Evolutionary conservation across 2,113 vertebrate genomes (phyloP).

Genomic region (Lampris megalopsis): DNA sequence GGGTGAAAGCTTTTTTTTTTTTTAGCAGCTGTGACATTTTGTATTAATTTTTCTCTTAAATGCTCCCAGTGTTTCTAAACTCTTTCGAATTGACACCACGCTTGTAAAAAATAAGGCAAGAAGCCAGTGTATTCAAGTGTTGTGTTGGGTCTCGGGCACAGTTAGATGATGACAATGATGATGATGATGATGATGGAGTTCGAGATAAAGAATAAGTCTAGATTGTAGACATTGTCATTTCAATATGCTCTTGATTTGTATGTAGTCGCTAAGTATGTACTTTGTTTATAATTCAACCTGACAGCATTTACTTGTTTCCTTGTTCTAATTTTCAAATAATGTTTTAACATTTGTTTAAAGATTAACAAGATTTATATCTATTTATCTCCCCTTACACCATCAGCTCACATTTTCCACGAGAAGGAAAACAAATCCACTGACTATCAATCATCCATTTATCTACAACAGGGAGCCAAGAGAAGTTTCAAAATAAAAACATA

Average conservation of each 20-base stretch:
- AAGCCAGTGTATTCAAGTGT: background rate
- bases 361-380: background rate
- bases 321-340: background rate
- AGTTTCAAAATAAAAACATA: background rate
- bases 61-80: background rate
- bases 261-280: too few species aligned
- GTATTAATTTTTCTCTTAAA: background rate
- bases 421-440: background rate
- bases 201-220: too few species aligned
- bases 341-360: slow-evolving; percentile 1
- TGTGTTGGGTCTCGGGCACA: background rate
- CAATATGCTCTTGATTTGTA: too few species aligned
- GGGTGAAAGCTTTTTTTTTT: slow-evolving; percentile 2
- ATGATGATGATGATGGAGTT: too few species aligned
- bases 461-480: background rate
- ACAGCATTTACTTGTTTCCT: background rate
- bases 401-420: background rate
- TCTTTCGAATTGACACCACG: background rate
- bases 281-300: background rate
- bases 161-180: background rate
- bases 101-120: background rate
- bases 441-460: background rate
- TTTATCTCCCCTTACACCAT: background rate
- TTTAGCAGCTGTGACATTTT: background rate
- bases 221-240: too few species aligned